Base-by-base conservation (phyloP, 2,113 vertebrate species). In the Heptranchias perlo region DNA sequence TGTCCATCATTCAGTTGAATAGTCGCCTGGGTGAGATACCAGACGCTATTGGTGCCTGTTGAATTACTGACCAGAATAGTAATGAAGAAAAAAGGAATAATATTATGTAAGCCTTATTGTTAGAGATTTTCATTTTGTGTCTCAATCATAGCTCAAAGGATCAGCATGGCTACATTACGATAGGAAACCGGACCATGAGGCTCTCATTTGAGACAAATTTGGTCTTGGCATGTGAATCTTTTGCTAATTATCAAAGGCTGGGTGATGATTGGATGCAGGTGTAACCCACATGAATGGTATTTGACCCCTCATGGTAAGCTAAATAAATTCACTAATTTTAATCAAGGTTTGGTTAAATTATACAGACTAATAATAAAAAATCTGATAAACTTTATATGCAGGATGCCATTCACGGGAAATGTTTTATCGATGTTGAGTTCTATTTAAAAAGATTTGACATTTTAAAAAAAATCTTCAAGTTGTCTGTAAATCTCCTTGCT, bases 211-310 rank as follows among this genome's bases (percentile, higher is more conserved):
- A 97, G 97, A 98, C 97, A 98, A 96, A 97, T 97, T 97, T 97
- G 97, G 97, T 97, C 97, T 97, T 97, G 61, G 96, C 76, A 96
- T 97, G 97, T 97, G 97, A 97, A 97, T 98, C 98, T 98, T 98
- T 97, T 95, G 47, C 65, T 95, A 95, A 95, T 95, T 95, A 95
- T 97, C 97, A 0, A 97, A 97, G 97, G 96, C 93, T 54, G 23
- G 96, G 95, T 44, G 93, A 96, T 98, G 98, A 98, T 98, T 98
- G 97, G 97, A 97, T 98, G 98, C 98, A 98, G 98, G 97, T 98
- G 97, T 97, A 97, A 97, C 96, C 97, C 96, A 65, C 97, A 96
- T 97, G 97, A 96, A 96, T 97, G 97, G 97, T 97, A 96, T 97
- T 98, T 97, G 97, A 97, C 97, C 97, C 97, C 97, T 97, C 47